Percentiles rank a stretch among this genome's conserved stretches.
Evolutionary conservation across 2,113 vertebrate species (phyloP).

Genomic region (Otis tarda): DNA sequence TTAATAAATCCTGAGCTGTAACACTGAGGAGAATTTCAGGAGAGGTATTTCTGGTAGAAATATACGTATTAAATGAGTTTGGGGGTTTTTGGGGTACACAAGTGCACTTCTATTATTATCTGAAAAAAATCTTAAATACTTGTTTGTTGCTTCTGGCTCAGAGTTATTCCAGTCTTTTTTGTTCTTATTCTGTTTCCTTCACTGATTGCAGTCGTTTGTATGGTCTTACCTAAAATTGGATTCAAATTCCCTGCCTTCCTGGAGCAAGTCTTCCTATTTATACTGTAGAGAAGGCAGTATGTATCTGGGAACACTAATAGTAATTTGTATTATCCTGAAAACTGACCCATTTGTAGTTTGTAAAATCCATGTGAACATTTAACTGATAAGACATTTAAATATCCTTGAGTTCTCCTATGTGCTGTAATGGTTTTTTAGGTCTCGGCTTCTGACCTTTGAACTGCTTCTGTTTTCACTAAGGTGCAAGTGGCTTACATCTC

Average conservation of each 20-base stretch:
- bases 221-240: neutral
- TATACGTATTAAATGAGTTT: neutral
- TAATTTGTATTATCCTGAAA: neutral
- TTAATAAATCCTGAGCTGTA: neutral
- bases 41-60: neutral
- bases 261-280: neutral
- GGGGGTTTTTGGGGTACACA: neutral
- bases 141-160: neutral
- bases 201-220: neutral
- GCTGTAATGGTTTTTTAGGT: neutral
- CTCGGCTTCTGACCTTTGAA: neutral
- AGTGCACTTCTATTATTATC: neutral
- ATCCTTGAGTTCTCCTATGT: neutral
- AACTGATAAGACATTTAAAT: neutral
- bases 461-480: constrained; percentile 67
- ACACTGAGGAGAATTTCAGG: neutral
- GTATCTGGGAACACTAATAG: neutral
- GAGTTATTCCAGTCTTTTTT: neutral
- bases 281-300: neutral
- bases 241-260: neutral
- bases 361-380: neutral
- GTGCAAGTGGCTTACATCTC: constrained; percentile 96
- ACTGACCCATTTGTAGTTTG: neutral
- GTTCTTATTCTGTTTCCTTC: neutral
- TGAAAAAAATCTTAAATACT: neutral